Evolutionary conservation across 2,113 vertebrate genomes (phyloP), one percentile per base, ranked within the genome.

Genomic region (Trinectes maculatus): DNA sequence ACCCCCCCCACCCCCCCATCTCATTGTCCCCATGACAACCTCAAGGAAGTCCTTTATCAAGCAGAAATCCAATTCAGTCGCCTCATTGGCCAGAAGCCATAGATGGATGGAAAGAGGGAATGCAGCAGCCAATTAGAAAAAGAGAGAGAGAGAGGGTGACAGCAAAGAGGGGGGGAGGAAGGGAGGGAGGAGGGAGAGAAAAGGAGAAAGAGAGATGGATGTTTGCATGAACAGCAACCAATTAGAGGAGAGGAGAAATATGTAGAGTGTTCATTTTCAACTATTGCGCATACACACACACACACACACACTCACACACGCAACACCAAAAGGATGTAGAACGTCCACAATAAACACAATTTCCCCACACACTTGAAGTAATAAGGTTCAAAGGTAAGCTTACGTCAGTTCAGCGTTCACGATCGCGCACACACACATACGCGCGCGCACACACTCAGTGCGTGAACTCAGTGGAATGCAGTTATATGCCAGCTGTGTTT

Each of bases 31-130:
- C 74, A 69, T 57, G n/a, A 86, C 78, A 80, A 82, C 77, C 77
- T 79, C 31, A 67, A 83, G 84, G 77, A 88, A 87, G 83, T 84
- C 83, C 73, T 91, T 87, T 88, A 85, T 91, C 89, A 89, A 80
- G 87, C 85, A 85, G 83, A 86, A 91, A 90, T 88, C 71, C 81
- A 89, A 90, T 90, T 87, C 84, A 69, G 77, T 87, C 66, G 81
- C 83, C 85, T 89, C 87, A 88, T 85, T 90, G 89, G 88, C 84
- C 60, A 74, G 71, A 42, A 71, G 83, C 87, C 87, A 82, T 65
- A 79, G 85, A 86, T 77, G 66, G 77, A 86, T 88, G 74, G 58
- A 74, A 75, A 67, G 52, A 59, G 51, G 46, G 60, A 84, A 78
- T 47, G 72, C 62, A 59, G 73, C 69, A 62, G 77, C 88, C 86